phyloP scores from a whole-genome alignment of 1,140 invertebrate genomes.

The Caenorhabditis briggsae region DNA sequence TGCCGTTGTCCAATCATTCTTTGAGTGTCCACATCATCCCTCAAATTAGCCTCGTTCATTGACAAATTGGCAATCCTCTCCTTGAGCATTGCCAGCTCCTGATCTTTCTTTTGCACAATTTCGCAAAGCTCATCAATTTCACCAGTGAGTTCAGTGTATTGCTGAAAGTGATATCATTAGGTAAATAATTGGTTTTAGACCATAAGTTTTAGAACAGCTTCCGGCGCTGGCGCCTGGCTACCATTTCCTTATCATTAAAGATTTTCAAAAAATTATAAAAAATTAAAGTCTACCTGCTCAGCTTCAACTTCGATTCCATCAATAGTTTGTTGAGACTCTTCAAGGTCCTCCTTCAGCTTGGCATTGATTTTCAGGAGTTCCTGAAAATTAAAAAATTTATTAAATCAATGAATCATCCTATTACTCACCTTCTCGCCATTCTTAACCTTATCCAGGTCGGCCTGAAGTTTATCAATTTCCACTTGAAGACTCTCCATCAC shows the following conservation, averaged over 20 bases:
- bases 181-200: not conserved
- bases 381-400: not conserved
- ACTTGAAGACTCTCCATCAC: constrained; percentile 48
- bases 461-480: constrained; percentile 46
- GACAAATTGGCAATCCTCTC: constrained; percentile 25
- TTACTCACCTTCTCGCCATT: constrained; percentile 14
- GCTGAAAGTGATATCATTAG: constrained; percentile 52
- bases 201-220: not conserved
- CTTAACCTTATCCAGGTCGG: constrained; percentile 5
- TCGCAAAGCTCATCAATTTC: constrained; percentile 60
- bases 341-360: constrained; percentile 3
- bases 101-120: constrained; percentile 49
- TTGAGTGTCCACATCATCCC: constrained; percentile 30
- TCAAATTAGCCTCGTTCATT: not conserved
- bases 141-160: constrained; percentile 58
- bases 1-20: constrained; percentile 27
- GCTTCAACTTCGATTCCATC: constrained; percentile 40
- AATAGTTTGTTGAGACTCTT: constrained; percentile 36
- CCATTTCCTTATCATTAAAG: not conserved
- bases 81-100: constrained; percentile 24
- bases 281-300: not conserved
- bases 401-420: not conserved
- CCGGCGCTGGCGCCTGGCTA: constrained; percentile 38
- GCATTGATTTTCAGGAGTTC: constrained; percentile 37
- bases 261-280: not conserved